Evolutionary conservation across 2,888 invertebrate genomes (phyloP).

Genomic region (Nymphalis urticae): DNA sequence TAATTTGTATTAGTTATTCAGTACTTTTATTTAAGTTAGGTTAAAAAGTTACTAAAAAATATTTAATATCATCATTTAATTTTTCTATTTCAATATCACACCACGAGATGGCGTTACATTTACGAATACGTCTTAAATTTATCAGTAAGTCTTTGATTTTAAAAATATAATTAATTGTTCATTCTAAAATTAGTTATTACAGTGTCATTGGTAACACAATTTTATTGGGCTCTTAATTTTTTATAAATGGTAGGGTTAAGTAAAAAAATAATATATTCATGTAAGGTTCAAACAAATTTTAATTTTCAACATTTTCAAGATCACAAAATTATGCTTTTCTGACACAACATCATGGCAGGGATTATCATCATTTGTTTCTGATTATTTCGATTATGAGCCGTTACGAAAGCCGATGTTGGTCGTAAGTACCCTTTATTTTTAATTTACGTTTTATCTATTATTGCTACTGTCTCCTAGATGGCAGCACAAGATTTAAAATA

Average conservation of each 20-base stretch:
- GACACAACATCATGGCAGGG: slow-evolving; percentile 88
- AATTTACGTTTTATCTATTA: neutral
- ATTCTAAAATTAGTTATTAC: too few species aligned
- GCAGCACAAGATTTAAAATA: neutral
- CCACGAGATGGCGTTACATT: slow-evolving; percentile 14
- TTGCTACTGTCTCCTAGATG: slow-evolving; percentile 17
- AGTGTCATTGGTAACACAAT: too few species aligned
- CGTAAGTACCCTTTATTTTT: slow-evolving; percentile 80
- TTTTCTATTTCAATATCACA: neutral
- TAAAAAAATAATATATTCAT: slow-evolving; percentile 26
- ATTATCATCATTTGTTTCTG: slow-evolving; percentile 87
- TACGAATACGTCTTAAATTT: neutral
- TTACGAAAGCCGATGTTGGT: slow-evolving; percentile 84
- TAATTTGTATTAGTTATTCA: too few species aligned
- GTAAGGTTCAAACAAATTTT: slow-evolving; percentile 74
- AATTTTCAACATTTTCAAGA: slow-evolving; percentile 77
- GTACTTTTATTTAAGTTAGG: too few species aligned
- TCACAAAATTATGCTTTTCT: slow-evolving; percentile 86
- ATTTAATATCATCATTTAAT: neutral
- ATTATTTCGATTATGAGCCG: slow-evolving; percentile 89
- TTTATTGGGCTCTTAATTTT: too few species aligned
- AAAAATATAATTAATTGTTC: too few species aligned
- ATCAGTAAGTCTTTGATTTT: neutral
- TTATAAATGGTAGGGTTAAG: neutral
- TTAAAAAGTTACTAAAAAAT: too few species aligned